Base-by-base conservation (phyloP, 37 sponge, comb jelly and placozoan genomes). In the Eunapius fragilis region DNA sequence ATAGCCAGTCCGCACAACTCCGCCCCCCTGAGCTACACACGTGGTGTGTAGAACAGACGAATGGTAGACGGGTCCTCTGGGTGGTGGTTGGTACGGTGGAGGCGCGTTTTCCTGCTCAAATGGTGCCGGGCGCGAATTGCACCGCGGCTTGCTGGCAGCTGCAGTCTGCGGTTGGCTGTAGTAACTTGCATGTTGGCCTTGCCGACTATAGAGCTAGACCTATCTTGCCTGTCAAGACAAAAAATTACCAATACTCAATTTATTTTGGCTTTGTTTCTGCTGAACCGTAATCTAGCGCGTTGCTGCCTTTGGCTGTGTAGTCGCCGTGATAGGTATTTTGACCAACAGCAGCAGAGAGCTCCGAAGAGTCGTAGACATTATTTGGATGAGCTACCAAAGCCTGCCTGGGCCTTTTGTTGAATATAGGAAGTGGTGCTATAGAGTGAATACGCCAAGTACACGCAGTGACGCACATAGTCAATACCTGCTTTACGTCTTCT, bases 311-410 rank as follows among this genome's bases (percentile, higher is more conserved):
- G 30, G 26, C 31, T 33, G 31, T 24, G 74, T 31, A 72, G 74
- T 72, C 31, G 74, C 31, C 31, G 31, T 14, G 26, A 31, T 72
- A 32, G 74, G 30, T 72, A n/a, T 32, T 24, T 31, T 72, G 74
- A 14, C 74, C 22, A 31, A 11, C 31, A 1, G 31, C 14, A 24
- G 12, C 14, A 24, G 12, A 33, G 26, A 72, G 31, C 26, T 33
- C 31, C 10, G 34, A 58, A 58, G 47, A 12, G 17, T 80, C 74
- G 26, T 74, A 30, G 45, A 77, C 32, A 14, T 91, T 87, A 71
- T 86, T 84, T 19, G 94, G 94, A 25, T 87, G 89, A 31, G 94
- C 82, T 26, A 83, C 24, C 36, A 94, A 48, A 34, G 94, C 91
- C 31, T 81, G 89, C 72, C 86, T 83, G 41, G 82, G 89, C 28